These are phyloP conservation scores for Parotia lawesii DNA, from an alignment of 2,113 vertebrate species.

Conservation along the genomic window DNA sequence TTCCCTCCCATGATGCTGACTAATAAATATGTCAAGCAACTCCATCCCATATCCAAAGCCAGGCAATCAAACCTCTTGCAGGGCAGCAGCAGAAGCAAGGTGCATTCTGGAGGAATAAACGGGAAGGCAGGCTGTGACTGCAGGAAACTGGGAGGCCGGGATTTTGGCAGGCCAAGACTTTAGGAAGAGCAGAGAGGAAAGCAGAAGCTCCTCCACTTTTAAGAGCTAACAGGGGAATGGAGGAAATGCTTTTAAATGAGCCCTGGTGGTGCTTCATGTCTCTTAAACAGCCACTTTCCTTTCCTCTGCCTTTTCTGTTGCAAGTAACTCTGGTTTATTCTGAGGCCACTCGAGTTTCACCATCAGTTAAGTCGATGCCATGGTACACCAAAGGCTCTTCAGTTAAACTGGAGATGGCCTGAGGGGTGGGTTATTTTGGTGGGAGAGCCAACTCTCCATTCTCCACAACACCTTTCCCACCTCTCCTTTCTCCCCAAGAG, in stretches of 20 bases:
- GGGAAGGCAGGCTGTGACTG: neutral
- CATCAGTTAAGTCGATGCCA: neutral
- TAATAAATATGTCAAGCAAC: accelerated
- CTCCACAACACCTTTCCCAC: neutral
- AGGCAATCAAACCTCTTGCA: neutral
- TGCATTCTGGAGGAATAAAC: accelerated
- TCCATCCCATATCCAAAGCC: neutral
- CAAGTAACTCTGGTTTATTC: neutral
- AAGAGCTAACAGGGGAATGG: neutral
- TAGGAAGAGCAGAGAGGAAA: neutral
- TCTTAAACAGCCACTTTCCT: neutral
- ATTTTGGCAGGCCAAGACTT: neutral
- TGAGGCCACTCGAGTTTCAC: neutral
- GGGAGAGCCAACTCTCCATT: neutral
- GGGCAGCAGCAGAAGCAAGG: neutral
- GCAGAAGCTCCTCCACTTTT: neutral
- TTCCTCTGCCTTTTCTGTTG: neutral
- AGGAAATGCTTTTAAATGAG: neutral
- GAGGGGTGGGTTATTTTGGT: neutral
- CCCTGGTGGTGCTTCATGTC: neutral
- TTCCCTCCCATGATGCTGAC: neutral
- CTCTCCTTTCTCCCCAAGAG: neutral
- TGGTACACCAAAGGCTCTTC: neutral
- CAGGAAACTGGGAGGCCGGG: accelerated
- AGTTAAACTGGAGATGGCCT: neutral